Evolutionary conservation across 2,113 vertebrate genomes (phyloP), one percentile per base, ranked within the genome.

Genomic region (Onychostoma macrolepis): DNA sequence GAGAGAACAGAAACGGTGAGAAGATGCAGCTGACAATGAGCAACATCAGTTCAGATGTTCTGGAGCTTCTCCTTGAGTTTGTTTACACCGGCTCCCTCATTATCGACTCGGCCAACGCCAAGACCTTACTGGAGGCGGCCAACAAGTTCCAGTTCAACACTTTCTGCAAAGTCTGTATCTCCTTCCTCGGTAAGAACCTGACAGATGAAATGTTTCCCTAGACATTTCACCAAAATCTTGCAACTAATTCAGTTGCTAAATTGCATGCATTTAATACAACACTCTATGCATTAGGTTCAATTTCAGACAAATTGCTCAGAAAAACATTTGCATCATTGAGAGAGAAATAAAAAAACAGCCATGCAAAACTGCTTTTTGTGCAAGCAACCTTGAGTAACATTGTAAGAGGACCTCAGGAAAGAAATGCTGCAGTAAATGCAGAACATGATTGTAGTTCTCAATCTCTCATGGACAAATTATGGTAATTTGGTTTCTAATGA

Each of bases 81-180:
- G 97, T 99, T 93, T 99, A 99, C 96, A 99, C 98, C 5, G 98
- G 98, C 83, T 99, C 97, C 61, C 96, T 99, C 93, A 96, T 99
- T 93, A 99, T 99, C 90, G 97, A 99, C 93, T 97, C 98, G 0
- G 97, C 96, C 93, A 99, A 99, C 15, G 98, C 98, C 93, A 99
- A 99, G 94, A 99, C 97, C 0, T 95, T 99, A 33, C 95, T 99
- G 92, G 98, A 99, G 92, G 97, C 97, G 0, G 98, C 98, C 93
- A 99, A 97, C 97, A 99, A 98, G 94, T 99, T 99, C 94, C 98
- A 99, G 95, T 99, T 99, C 94, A 98, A 97, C 93, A 99, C 98
- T 87, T 99, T 99, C 95, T 99, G 98, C 92, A 99, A 98, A 97
- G 97, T 99, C 95, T 99, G 98, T 30, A 95, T 99, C 89, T 99